Conservation (phyloP, 1,140 invertebrate species). For the Zaprionus inermis region DNA sequence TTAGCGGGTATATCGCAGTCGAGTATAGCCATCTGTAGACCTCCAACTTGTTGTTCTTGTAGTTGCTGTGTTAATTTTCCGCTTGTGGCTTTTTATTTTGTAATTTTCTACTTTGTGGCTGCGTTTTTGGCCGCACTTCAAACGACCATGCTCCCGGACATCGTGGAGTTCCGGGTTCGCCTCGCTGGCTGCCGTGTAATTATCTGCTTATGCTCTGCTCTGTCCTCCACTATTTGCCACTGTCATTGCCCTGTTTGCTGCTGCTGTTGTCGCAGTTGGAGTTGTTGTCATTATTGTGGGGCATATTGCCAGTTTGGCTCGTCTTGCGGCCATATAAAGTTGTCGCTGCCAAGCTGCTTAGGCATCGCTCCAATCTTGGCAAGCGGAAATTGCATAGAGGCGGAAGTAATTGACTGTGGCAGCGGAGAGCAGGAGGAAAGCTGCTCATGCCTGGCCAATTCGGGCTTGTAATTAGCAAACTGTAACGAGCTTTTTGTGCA, state of each 20-base stretch:
- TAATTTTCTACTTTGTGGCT: slow-evolving; percentile 77
- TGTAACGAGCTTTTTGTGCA: slow-evolving; percentile 60
- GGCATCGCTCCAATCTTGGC: slow-evolving; percentile 57
- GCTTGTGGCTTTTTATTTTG: slow-evolving; percentile 80
- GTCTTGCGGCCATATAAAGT: slow-evolving; percentile 53
- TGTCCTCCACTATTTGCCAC: neutral
- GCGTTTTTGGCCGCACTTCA: slow-evolving; percentile 36
- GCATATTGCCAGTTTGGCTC: slow-evolving; percentile 25
- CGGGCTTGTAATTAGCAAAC: slow-evolving; percentile 70
- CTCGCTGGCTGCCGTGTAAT: slow-evolving; percentile 62
- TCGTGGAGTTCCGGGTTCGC: slow-evolving; percentile 19
- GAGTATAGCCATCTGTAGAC: no score
- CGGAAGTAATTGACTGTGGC: slow-evolving; percentile 76
- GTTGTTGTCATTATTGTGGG: slow-evolving; percentile 40
- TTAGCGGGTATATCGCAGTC: no score
- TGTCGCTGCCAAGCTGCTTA: slow-evolving; percentile 76
- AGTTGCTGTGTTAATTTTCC: slow-evolving; percentile 70
- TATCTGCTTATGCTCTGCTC: slow-evolving; percentile 72
- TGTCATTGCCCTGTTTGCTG: slow-evolving; percentile 2
- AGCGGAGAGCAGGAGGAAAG: slow-evolving; percentile 9
- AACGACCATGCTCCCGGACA: slow-evolving; percentile 18
- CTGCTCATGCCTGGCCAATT: slow-evolving; percentile 51
- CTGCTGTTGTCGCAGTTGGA: slow-evolving; percentile 8
- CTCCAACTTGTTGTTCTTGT: slow-evolving; percentile 7
- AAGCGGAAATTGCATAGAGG: slow-evolving; percentile 75